phyloP scores from a whole-genome alignment of 2,113 vertebrate genomes.

The Conger conger region DNA sequence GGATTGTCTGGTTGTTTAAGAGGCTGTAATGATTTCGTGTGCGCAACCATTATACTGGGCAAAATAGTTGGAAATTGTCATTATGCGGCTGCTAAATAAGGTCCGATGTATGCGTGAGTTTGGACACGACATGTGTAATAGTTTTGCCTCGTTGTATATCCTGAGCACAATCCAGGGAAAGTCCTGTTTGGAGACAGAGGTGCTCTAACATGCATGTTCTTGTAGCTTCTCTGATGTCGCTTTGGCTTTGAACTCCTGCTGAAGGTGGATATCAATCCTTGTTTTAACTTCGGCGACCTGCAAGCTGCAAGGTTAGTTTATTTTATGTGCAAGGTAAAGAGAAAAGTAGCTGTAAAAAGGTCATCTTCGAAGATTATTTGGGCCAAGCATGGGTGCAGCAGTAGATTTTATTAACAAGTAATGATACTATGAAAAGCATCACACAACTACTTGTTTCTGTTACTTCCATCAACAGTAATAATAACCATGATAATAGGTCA shows the following conservation, averaged over 20 bases:
- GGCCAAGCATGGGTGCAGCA: background rate
- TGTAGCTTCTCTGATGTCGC: background rate
- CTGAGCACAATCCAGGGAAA: background rate
- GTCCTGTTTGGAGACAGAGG: constrained; percentile 8
- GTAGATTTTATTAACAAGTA: background rate
- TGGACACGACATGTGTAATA: background rate
- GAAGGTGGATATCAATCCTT: constrained; percentile 9
- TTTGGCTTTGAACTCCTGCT: background rate
- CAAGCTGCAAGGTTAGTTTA: background rate
- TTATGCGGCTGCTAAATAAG: background rate
- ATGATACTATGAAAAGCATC: background rate
- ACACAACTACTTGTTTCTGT: background rate
- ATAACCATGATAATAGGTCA: background rate
- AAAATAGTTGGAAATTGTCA: background rate
- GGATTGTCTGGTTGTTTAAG: background rate
- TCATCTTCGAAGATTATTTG: background rate
- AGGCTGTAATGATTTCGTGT: background rate
- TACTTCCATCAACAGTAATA: background rate
- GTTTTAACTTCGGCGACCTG: background rate
- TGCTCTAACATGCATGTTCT: constrained; percentile 3
- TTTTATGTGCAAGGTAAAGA: background rate
- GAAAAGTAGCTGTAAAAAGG: background rate
- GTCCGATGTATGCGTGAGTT: background rate
- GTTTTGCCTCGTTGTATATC: background rate
- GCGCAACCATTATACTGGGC: background rate